These are phyloP conservation scores for Virgularia gustaviana DNA, from an alignment of 92 coral and sea anemone genomes.

Conservation along the genomic window DNA sequence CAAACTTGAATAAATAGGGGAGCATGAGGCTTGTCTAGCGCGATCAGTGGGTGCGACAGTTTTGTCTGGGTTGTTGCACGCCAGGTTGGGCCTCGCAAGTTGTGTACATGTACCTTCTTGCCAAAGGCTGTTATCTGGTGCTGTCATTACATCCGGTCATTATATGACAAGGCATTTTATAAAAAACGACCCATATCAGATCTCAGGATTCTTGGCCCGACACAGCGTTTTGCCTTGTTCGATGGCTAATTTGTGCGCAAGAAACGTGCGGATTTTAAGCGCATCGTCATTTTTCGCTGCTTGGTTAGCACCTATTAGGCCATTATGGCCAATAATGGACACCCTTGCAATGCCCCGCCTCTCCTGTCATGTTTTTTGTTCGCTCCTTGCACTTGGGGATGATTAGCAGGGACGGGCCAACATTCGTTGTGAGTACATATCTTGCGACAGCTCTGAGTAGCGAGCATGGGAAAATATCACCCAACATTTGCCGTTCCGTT, in stretches of 20 bases:
- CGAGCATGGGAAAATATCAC: neutral
- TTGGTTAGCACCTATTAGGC: neutral
- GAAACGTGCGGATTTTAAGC: too few relatives aligned
- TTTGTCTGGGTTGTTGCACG: too few relatives aligned
- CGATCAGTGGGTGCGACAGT: too few relatives aligned
- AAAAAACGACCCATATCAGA: too few relatives aligned
- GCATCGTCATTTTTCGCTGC: too few relatives aligned
- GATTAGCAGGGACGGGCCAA: neutral
- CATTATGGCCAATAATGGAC: neutral
- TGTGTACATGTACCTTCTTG: neutral
- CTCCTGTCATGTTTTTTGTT: neutral
- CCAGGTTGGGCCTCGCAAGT: too few relatives aligned
- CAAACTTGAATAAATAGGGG: too few relatives aligned
- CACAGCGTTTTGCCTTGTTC: too few relatives aligned
- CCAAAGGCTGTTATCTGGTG: slow-evolving; percentile 4
- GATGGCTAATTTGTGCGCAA: too few relatives aligned
- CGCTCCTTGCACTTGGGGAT: neutral
- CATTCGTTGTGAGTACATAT: neutral
- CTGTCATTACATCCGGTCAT: neutral
- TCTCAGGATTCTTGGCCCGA: too few relatives aligned
- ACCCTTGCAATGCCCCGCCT: slow-evolving; percentile 4
- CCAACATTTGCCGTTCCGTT: neutral
- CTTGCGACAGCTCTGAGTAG: neutral
- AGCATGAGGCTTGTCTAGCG: too few relatives aligned
- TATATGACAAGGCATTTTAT: too few relatives aligned